Evolutionary conservation across 2,113 vertebrate species (phyloP), one percentile per base, ranked within the genome.

Genomic region (Nesoenas mayeri): DNA sequence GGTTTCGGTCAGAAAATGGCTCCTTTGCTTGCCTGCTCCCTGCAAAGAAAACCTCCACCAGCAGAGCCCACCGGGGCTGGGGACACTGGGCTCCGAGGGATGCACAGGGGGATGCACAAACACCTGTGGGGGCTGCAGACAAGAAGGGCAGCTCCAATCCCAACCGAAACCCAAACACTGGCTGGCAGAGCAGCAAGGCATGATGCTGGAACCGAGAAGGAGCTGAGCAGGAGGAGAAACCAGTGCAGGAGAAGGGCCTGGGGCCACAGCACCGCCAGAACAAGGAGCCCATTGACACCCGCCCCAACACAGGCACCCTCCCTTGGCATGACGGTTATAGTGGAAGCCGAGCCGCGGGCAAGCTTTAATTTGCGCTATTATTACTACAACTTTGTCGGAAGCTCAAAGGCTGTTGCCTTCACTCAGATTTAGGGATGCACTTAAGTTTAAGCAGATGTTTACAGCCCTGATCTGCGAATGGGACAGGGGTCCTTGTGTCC

Each of bases 261-360:
- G 29, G 61, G 61, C 16, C 2, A 3, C 60, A 29, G 56, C 79
- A 28, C 2, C 6, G 0, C 14, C 74, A 88, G 90, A 80, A 96
- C 91, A 93, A 92, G 88, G n/a, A 47, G 18, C 32, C 75, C 92
- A 77, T 75, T 91, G 51, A 91, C 75, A 79, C 48, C 73, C 48
- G 0, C 44, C 81, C 66, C 5, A 8, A 19, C 40, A 29, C 11
- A 2, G 85, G 15, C 58, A 94, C 73, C 69, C 74, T 78, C 56
- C 69, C 93, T 71, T 51, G 79, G 88, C 88, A 79, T 3, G 24
- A 34, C 14, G 79, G 91, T 90, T 44, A 18, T 4, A 18, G 57
- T 29, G 83, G 91, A 74, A 93, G 90, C 66, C 0, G 32, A 92
- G 93, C 92, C 25, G 3, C 28, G 0, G 86, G 77, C 90, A 3